Evolutionary conservation across 2,888 invertebrate genomes (phyloP).

Genomic region (Phalera bucephala): DNA sequence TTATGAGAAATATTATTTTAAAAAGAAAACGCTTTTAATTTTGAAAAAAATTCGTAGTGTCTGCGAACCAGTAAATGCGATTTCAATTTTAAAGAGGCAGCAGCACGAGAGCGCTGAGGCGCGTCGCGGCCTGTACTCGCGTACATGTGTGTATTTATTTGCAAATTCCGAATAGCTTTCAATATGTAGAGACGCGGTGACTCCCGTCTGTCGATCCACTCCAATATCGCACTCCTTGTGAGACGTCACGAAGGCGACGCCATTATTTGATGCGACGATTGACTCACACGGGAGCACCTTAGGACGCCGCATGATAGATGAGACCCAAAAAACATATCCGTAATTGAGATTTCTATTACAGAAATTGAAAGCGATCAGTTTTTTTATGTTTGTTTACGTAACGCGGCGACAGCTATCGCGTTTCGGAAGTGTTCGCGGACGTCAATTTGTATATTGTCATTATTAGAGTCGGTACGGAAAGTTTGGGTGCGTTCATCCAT

Average conservation of each 20-base stretch:
- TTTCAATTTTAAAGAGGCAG: conserved; percentile 72
- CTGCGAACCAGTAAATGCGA: conserved; percentile 65
- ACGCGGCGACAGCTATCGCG: conserved; percentile 67
- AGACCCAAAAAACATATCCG: conserved; percentile 76
- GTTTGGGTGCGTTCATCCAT: conserved; percentile 80
- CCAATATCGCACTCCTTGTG: conserved; percentile 74
- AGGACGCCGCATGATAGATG: conserved; percentile 76
- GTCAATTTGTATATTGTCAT: conserved; percentile 84
- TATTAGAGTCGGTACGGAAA: conserved; percentile 77
- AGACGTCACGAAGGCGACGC: conserved; percentile 69
- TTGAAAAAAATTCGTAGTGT: conserved; percentile 56
- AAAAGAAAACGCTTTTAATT: conserved; percentile 12
- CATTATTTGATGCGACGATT: conserved; percentile 72
- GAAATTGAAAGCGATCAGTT: conserved; percentile 76
- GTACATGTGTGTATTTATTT: conserved; percentile 78
- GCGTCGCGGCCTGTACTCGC: conserved; percentile 42
- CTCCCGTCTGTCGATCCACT: conserved; percentile 77
- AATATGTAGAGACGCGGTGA: conserved; percentile 78
- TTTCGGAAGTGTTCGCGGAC: conserved; percentile 76
- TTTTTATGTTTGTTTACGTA: conserved; percentile 78
- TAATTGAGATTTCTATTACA: conserved; percentile 82
- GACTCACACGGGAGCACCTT: conserved; percentile 62
- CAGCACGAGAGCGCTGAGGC: conserved; percentile 54
- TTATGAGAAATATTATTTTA: no score
- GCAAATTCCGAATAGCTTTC: conserved; percentile 79